Conservation (phyloP, 1,140 invertebrate species). For the Zophobas atratus region DNA sequence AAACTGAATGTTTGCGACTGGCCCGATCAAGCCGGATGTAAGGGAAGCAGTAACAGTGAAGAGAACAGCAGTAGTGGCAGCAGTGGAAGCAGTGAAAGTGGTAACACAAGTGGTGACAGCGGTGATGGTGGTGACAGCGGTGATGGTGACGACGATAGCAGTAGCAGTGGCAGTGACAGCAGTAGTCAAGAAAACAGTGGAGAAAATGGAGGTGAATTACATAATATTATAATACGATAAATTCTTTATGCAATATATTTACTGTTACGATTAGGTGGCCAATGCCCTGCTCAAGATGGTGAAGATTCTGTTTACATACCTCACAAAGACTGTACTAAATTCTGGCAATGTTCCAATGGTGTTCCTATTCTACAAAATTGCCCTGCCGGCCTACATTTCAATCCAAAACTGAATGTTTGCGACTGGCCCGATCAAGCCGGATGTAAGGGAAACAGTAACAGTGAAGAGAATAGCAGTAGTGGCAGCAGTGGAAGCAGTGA, state of each 20-base stretch:
- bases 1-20: conserved; percentile 66
- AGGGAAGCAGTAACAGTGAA: neutral
- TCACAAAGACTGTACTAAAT: conserved; percentile 71
- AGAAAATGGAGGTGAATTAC: neutral
- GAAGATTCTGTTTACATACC: conserved; percentile 66
- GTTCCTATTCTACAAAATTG: conserved; percentile 65
- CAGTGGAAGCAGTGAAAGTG: neutral
- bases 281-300: conserved; percentile 42
- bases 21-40: conserved; percentile 58
- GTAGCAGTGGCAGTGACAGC: neutral
- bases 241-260: too few species aligned
- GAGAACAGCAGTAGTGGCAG: neutral
- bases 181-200: neutral
- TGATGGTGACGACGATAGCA: neutral
- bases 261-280: too few species aligned
- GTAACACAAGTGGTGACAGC: neutral
- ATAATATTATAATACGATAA: neutral
- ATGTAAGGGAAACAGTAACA: conserved; percentile 55
- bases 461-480: neutral
- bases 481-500: neutral
- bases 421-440: conserved; percentile 63
- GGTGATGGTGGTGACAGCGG: neutral
- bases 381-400: conserved; percentile 65
- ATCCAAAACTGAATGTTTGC: conserved; percentile 64
- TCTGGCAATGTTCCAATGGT: conserved; percentile 72